These are phyloP conservation scores for Argyresthia albistria DNA, from an alignment of 2,888 invertebrate species.

Conservation along the genomic window DNA sequence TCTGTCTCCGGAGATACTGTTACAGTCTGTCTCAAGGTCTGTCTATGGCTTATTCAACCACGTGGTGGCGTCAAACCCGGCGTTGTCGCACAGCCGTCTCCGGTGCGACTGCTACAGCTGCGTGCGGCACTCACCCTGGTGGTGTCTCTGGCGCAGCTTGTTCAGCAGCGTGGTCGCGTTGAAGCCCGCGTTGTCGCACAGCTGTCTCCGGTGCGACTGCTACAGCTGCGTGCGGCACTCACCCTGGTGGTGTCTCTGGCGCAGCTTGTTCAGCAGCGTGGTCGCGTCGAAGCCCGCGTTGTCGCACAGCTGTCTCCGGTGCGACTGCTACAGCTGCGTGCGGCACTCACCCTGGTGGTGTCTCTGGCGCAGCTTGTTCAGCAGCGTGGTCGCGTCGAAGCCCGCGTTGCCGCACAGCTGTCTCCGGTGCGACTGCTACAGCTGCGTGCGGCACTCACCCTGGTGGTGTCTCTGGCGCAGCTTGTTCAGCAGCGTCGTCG, in stretches of 20 bases:
- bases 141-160: constrained; percentile 95
- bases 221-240: too few relatives aligned
- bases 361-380: constrained; percentile 96
- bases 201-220: constrained; percentile 81
- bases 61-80: constrained; percentile 98
- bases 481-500: constrained; percentile 97
- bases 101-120: too few relatives aligned
- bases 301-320: constrained; percentile 95
- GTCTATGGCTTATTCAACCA: constrained; percentile 97
- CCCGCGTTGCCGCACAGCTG: constrained; percentile 99
- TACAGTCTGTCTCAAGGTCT: too few relatives aligned
- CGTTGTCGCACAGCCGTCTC: constrained; percentile 98
- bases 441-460: constrained; percentile 60
- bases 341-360: constrained; percentile 84
- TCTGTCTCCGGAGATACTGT: too few relatives aligned
- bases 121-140: too few relatives aligned
- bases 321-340: too few relatives aligned
- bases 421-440: constrained; percentile 76
- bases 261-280: constrained; percentile 95
- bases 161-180: constrained; percentile 98
- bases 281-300: constrained; percentile 99
- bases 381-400: constrained; percentile 97
- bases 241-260: constrained; percentile 96
- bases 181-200: constrained; percentile 99
- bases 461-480: constrained; percentile 96